Evolutionary conservation across 2,797 vertebrate species (phyloP).

Genomic region (Xenopus petersii): DNA sequence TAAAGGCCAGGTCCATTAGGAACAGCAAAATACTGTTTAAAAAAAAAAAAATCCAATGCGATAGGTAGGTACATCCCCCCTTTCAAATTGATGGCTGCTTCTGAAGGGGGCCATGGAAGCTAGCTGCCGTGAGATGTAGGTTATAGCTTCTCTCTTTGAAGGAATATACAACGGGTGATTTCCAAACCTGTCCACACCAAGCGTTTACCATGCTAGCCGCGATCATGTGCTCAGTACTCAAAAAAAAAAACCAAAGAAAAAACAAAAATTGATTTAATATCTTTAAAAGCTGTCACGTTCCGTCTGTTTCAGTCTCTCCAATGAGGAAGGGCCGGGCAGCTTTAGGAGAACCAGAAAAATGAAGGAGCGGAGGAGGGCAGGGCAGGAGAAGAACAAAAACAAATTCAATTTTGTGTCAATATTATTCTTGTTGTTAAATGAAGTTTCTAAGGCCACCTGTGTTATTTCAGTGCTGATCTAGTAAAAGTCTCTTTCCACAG

Average conservation of each 20-base stretch:
- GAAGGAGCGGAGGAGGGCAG: too few relatives aligned
- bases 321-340: conserved; percentile 64
- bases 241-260: background rate
- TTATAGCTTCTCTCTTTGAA: conserved; percentile 73
- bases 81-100: conserved; percentile 22
- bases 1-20: conserved; percentile 79
- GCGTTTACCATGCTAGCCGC: conserved; percentile 66
- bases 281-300: conserved; percentile 55
- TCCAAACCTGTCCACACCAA: conserved; percentile 55
- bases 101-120: conserved; percentile 59
- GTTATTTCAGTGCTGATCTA: conserved; percentile 72
- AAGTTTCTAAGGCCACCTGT: conserved; percentile 80
- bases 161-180: conserved; percentile 61
- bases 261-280: too few relatives aligned
- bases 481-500: conserved; percentile 63
- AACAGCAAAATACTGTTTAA: conserved; percentile 87
- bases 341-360: conserved; percentile 19
- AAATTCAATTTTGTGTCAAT: conserved; percentile 53
- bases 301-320: conserved; percentile 48
- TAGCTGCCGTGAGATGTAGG: conserved; percentile 85
- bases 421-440: conserved; percentile 43
- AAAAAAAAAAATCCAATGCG: conserved; percentile 57
- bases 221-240: conserved; percentile 58
- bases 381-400: background rate
- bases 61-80: conserved; percentile 65